Percentiles rank a stretch among this genome's conserved stretches.
phyloP scores from a whole-genome alignment of 2,797 vertebrate genomes.

The Xerus rutilus region DNA sequence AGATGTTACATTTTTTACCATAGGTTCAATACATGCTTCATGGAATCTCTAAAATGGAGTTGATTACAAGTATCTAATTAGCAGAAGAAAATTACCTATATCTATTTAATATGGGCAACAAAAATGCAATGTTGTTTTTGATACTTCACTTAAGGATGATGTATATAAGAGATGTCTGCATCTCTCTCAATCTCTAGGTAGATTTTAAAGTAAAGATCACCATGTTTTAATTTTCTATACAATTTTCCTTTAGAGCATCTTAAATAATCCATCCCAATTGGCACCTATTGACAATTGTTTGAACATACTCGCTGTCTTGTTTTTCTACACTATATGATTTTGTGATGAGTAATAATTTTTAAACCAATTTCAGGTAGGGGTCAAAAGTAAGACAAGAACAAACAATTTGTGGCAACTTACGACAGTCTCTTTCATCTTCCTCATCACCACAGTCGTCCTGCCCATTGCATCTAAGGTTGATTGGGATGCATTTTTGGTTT shows the following conservation, averaged over 20 bases:
- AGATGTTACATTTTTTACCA: background rate
- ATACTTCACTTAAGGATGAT: background rate
- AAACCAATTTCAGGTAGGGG: background rate
- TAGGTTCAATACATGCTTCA: background rate
- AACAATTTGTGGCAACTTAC: conserved; percentile 89
- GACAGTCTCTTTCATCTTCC: conserved; percentile 98
- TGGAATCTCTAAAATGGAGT: background rate
- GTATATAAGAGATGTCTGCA: background rate
- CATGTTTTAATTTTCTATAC: background rate
- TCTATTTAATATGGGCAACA: background rate
- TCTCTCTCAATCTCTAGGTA: background rate
- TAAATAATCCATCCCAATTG: background rate
- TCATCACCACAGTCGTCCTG: conserved; percentile 98
- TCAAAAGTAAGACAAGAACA: background rate
- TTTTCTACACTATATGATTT: background rate
- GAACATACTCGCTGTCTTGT: background rate
- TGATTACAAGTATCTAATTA: conserved; percentile 1
- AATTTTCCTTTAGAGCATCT: background rate
- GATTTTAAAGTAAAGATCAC: background rate
- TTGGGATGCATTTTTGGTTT: conserved; percentile 93
- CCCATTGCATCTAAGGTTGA: conserved; percentile 96
- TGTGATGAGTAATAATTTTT: background rate
- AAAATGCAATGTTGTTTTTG: background rate
- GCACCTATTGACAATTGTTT: background rate
- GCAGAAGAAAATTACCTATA: background rate